Evolutionary conservation across 35 echinoderm and acorn worm species (phyloP).

Genomic region (Acanthaster planci): DNA sequence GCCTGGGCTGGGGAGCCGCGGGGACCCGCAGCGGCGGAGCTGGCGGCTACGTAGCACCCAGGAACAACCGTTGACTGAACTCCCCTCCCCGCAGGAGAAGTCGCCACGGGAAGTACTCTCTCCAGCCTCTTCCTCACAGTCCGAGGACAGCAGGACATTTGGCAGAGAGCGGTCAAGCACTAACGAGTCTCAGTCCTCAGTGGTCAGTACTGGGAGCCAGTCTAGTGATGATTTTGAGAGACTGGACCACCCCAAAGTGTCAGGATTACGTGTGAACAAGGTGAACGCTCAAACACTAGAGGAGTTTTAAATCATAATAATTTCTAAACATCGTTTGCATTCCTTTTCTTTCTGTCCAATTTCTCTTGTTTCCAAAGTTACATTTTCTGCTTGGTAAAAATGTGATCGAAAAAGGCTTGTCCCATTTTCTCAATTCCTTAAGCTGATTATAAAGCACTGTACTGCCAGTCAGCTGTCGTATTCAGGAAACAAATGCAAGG

Average conservation of each 20-base stretch:
- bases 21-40: not conserved
- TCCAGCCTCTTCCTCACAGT: not conserved
- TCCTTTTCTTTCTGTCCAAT: too few relatives aligned
- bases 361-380: too few relatives aligned
- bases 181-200: not conserved
- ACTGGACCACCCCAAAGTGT: conserved; percentile 20
- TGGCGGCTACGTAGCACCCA: not conserved
- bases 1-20: conserved; percentile 1
- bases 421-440: too few relatives aligned
- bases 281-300: not conserved
- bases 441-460: too few relatives aligned
- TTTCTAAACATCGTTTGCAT: too few relatives aligned
- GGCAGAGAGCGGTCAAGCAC: conserved; percentile 25
- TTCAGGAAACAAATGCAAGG: too few relatives aligned
- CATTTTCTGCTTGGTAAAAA: too few relatives aligned
- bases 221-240: conserved; percentile 43
- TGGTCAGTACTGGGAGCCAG: conserved; percentile 23
- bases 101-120: conserved; percentile 10
- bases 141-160: not conserved
- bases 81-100: conserved; percentile 36
- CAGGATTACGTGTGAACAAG: conserved; percentile 16
- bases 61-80: conserved; percentile 3
- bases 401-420: too few relatives aligned
- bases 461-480: too few relatives aligned
- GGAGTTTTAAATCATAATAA: too few relatives aligned